phyloP scores from a whole-genome alignment of 2,888 invertebrate genomes.

The Gordius sp. region DNA sequence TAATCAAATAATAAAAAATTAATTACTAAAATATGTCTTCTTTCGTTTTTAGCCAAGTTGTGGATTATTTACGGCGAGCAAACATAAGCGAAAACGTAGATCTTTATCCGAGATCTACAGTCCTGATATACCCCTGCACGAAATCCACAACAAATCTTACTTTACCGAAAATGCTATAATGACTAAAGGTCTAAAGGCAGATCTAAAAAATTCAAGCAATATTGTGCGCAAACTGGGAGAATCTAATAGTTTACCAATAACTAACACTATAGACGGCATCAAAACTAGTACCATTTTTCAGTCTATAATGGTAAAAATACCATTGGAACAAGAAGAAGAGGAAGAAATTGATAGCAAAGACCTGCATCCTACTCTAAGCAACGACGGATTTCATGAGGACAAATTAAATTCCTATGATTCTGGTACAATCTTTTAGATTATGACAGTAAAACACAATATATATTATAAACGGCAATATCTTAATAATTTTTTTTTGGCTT shows the following conservation, averaged over 20 bases:
- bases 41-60: slow-evolving; percentile 1
- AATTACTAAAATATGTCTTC: neutral
- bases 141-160: neutral
- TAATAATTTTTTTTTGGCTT: no score
- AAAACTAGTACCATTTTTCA: slow-evolving; percentile 9
- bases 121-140: neutral
- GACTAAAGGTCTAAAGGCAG: no score
- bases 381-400: no score
- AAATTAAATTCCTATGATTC: no score
- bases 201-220: no score
- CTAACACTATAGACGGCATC: neutral
- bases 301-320: slow-evolving; percentile 9
- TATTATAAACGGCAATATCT: no score
- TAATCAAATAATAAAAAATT: neutral
- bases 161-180: no score
- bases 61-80: neutral
- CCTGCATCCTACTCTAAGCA: no score
- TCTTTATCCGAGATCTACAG: neutral
- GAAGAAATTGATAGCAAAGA: neutral
- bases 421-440: no score
- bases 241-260: no score
- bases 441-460: no score
- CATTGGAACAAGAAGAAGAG: slow-evolving; percentile 5
- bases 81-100: neutral
- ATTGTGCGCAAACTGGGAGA: no score